phyloP scores from a whole-genome alignment of 2,888 invertebrate genomes.

The Drosophila neotestacea region DNA sequence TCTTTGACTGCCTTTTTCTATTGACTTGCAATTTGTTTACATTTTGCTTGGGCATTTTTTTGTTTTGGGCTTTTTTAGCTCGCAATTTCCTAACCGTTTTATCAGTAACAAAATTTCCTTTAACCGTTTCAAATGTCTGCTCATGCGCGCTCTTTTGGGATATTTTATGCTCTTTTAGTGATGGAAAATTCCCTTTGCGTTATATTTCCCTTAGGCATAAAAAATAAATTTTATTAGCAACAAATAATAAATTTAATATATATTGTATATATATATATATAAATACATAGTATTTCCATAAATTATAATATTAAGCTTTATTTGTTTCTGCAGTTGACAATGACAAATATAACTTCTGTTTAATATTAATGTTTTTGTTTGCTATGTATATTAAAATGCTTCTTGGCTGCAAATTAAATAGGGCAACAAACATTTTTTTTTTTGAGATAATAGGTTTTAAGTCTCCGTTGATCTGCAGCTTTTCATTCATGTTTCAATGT shows the following conservation, averaged over 20 bases:
- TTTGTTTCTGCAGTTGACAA: neutral
- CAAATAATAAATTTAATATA: neutral
- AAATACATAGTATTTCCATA: no score
- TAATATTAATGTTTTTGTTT: no score
- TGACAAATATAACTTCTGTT: no score
- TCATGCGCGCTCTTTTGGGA: constrained; percentile 59
- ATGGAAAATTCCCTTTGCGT: constrained; percentile 9
- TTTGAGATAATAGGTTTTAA: no score
- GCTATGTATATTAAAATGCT: no score
- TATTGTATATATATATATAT: no score
- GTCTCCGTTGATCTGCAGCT: neutral
- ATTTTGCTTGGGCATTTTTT: constrained; percentile 34
- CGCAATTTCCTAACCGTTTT: constrained; percentile 54
- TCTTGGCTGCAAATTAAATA: no score
- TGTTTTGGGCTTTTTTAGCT: constrained; percentile 65
- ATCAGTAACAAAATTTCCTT: constrained; percentile 16
- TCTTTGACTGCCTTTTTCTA: neutral
- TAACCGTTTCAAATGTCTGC: constrained; percentile 49
- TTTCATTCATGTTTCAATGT: neutral
- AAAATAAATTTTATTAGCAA: neutral
- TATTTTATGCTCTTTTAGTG: constrained; percentile 41
- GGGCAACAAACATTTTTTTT: no score
- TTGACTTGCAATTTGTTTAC: constrained; percentile 53
- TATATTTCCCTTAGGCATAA: constrained; percentile 5
- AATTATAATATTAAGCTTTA: no score